Conservation (phyloP, 2,113 vertebrate species). For the Rhipidura dahli region DNA sequence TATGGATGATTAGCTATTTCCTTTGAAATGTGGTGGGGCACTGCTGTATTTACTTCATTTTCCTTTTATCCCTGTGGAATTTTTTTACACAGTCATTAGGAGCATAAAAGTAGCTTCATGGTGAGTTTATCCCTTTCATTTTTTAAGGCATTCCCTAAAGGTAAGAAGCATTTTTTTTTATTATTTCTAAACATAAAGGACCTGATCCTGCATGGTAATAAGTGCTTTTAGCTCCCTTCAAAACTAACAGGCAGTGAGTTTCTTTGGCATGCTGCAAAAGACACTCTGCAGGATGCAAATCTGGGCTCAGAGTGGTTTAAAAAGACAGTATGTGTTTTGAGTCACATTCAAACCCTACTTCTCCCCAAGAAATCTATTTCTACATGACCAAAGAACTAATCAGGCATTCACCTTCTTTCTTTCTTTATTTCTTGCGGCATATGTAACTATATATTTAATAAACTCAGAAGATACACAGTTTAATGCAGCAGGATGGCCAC, state of each 20-base stretch:
- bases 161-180: not conserved
- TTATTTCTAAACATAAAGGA: not conserved
- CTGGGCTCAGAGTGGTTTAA: not conserved
- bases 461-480: not conserved
- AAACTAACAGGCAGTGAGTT: not conserved
- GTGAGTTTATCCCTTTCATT: constrained; percentile 19
- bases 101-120: constrained; percentile 9
- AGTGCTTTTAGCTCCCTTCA: not conserved
- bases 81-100: constrained; percentile 37
- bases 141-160: not conserved
- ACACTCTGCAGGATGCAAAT: not conserved
- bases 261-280: not conserved
- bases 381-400: not conserved
- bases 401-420: not conserved
- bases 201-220: constrained; percentile 7
- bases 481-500: not conserved
- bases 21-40: constrained; percentile 20
- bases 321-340: not conserved
- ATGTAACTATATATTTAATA: not conserved
- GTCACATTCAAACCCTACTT: not conserved
- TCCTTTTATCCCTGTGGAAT: constrained; percentile 11
- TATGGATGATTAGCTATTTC: not conserved
- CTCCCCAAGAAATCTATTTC: not conserved
- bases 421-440: not conserved
- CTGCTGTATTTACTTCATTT: constrained; percentile 37